Base-by-base conservation (phyloP, 2,888 invertebrate species). In the Calliscelio sp. region DNA sequence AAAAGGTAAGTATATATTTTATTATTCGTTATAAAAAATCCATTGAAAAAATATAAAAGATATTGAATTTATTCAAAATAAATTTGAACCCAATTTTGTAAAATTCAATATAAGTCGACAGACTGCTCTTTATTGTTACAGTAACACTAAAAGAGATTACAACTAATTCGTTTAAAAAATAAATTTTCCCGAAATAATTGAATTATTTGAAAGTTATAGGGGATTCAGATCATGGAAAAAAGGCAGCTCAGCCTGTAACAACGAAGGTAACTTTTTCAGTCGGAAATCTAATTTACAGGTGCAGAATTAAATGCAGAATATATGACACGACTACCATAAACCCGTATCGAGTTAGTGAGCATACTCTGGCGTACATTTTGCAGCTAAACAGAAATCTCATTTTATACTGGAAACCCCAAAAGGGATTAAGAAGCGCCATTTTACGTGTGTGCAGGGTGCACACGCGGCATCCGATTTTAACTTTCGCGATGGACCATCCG, bases 381-480 rank as follows among this genome's bases (percentile, higher is more conserved):
- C 85, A 87, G 81, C 89, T 88, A 89, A 68, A 88, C 89, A 88
- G 90, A 90, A 92, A 92, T 92, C 92, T 92, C 91, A 90, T 92
- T 91, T 91, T 89, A 90, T 89, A 89, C 87, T 88, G 89, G 88
- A 90, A 89, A 89, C 89, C 88, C 89, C 90, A 89, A 90, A 92
- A 90, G 89, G 90, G 91, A 92, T 93, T 92, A 92, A 90, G 89
- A 87, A 85, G 88, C 86, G 89, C 90, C 92, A 90, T 91, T 92
- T 91, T 92, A 86, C 87, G 85, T 82, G 80, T 61, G 66, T 51
- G 73, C 75, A 85, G 84, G 86, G 66, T 51, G 86, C 87, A 83
- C 84, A 84, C 85, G 81, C 85, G 86, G 84, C 84, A 89, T 89
- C 88, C 88, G 89, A 90, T 92, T 91, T 92, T 87, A 91, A 92